A percentile compares a stretch with the other conserved stretches of the same genome.
Evolutionary conservation across 2,888 invertebrate genomes (phyloP).

Genomic region (Troides helena): DNA sequence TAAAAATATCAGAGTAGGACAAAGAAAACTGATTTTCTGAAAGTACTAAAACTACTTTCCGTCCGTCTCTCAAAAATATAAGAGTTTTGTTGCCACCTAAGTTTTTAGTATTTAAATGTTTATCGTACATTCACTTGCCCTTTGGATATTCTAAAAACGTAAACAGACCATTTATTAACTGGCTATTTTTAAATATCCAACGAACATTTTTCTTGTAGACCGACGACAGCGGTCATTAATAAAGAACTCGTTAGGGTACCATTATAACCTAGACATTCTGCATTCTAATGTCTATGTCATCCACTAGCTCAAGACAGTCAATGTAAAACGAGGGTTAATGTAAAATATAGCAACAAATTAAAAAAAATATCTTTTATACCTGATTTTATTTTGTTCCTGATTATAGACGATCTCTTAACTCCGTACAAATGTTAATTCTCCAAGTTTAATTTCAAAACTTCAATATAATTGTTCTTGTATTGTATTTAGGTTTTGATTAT

Average conservation of each 20-base stretch:
- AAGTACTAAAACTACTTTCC: not conserved
- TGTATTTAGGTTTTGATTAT: not conserved
- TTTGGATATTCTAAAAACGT: conserved; percentile 1
- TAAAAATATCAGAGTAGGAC: not conserved
- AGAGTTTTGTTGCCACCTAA: not conserved
- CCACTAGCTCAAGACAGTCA: conserved; percentile 12
- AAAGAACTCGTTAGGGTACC: conserved; percentile 40
- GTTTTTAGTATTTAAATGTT: not conserved
- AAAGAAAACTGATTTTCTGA: not conserved
- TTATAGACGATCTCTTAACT: no score
- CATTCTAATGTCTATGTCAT: conserved; percentile 38
- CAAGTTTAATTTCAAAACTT: no score
- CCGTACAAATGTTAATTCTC: no score
- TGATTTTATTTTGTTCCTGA: no score
- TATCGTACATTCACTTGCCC: not conserved
- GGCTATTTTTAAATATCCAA: conserved; percentile 19
- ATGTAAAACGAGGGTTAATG: no score
- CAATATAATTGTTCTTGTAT: not conserved
- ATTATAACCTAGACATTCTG: conserved; percentile 48
- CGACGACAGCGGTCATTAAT: conserved; percentile 34
- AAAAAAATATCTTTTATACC: no score
- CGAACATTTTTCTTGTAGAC: conserved; percentile 25
- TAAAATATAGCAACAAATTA: no score
- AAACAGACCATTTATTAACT: conserved; percentile 10
- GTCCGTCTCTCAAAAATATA: not conserved